A percentile compares a stretch with the other conserved stretches of the same genome.
Evolutionary conservation across 2,888 invertebrate genomes (phyloP).

Genomic region (Dioctria linearis): DNA sequence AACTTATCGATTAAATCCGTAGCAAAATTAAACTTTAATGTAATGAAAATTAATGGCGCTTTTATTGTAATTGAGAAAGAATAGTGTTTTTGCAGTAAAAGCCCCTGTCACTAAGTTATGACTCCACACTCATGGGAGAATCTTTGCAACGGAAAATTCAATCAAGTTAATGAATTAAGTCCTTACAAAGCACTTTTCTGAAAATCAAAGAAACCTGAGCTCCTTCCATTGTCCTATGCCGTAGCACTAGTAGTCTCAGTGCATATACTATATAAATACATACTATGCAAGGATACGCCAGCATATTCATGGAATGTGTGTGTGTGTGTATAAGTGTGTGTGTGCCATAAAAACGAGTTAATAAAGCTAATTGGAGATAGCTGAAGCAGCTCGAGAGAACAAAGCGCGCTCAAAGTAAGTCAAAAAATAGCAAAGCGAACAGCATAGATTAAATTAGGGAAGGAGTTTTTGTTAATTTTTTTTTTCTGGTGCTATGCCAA

Average conservation of each 20-base stretch:
- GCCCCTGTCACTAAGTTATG: too few relatives aligned
- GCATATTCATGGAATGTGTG: too few relatives aligned
- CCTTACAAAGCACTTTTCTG: constrained; percentile 43
- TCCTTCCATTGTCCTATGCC: neutral
- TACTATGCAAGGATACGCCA: too few relatives aligned
- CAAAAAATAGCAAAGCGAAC: constrained; percentile 13
- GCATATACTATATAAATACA: constrained; percentile 1
- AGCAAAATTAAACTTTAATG: too few relatives aligned
- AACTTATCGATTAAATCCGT: too few relatives aligned
- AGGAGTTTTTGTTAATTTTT: neutral
- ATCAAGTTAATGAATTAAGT: constrained; percentile 48
- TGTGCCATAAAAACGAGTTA: constrained; percentile 24
- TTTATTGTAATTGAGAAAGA: too few relatives aligned
- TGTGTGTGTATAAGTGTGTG: neutral
- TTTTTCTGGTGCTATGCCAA: constrained; percentile 35
- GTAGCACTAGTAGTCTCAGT: constrained; percentile 10
- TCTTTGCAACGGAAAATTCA: neutral
- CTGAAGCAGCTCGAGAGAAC: neutral
- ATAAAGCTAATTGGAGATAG: constrained; percentile 39
- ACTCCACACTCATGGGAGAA: too few relatives aligned
- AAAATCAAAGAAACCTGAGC: constrained; percentile 35
- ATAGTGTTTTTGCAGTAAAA: too few relatives aligned
- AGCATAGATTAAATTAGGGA: constrained; percentile 19
- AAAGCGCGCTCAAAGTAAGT: neutral
- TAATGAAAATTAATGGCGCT: too few relatives aligned